Evolutionary conservation across 2,888 invertebrate genomes (phyloP).

Genomic region (Trichopoda pennipes): DNA sequence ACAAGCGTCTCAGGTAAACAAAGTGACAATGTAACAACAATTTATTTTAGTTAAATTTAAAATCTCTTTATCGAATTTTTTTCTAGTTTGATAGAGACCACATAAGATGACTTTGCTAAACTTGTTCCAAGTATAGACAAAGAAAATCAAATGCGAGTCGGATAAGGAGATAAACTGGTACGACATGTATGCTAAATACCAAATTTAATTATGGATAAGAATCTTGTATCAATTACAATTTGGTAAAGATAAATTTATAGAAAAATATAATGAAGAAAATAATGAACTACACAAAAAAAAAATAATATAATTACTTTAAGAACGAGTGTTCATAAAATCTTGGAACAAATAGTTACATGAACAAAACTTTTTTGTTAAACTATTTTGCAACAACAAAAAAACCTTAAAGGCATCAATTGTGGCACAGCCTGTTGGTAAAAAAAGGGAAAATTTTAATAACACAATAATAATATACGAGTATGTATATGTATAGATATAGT

Average conservation of each 20-base stretch:
- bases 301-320: constrained; percentile 66
- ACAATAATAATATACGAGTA: constrained; percentile 53
- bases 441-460: constrained; percentile 59
- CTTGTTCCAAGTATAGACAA: constrained; percentile 4
- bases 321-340: constrained; percentile 16
- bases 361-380: constrained; percentile 13
- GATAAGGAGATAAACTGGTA: constrained; percentile 24
- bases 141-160: constrained; percentile 21
- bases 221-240: constrained; percentile 38
- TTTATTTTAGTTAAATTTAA: constrained; percentile 29
- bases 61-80: constrained; percentile 33
- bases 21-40: constrained; percentile 60
- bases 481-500: no score
- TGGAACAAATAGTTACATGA: constrained; percentile 55
- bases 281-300: constrained; percentile 47
- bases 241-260: constrained; percentile 33
- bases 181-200: constrained; percentile 60
- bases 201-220: constrained; percentile 66
- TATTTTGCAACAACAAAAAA: constrained; percentile 21
- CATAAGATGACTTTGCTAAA: constrained; percentile 29
- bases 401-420: constrained; percentile 31
- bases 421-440: constrained; percentile 8
- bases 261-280: constrained; percentile 57
- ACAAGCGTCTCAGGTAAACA: constrained; percentile 59
- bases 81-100: constrained; percentile 58